Base-by-base conservation (phyloP, 2,797 vertebrate genomes). In the Steatocranus sp. region DNA sequence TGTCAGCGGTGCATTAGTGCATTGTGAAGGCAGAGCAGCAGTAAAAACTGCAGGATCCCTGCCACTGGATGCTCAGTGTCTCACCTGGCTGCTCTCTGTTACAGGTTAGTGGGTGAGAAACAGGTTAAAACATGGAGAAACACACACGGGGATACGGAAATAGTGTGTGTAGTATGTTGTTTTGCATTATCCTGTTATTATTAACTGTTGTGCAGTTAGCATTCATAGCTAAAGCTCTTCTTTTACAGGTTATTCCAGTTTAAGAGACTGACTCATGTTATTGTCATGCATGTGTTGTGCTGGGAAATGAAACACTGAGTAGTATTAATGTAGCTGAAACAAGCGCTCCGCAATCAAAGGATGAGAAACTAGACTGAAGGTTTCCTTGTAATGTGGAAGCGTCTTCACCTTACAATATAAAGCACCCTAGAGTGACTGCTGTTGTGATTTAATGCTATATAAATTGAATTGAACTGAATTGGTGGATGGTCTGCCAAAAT, bases 71-170 rank as follows among this genome's bases (percentile, higher is more conserved):
- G 20, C 8, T 43, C 3, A 74, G 68, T 27, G 43, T 11, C 25
- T 46, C 51, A 43, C 58, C 82, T 78, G 63, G 18, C 50, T 68
- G 68, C 76, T 75, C 5, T 74, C 6, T 68, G 32, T 75, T 53
- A 8, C 87, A 83, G 90, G 88, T 90, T 78, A 90, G 91, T 81
- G 50, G 18, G 11, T 11, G n/a, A 32, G 74, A 14, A 23, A 41
- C 66, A n/a, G 5, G 8, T 15, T 41, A 66, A 38, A 66, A 38
- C n/a, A 23, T 7, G 48, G 0, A 4, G 25, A 30, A 53, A 73
- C 20, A 41, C 8, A 25, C 36, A 23, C 2, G 7, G 34, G 10
- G 50, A n/a, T 43, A 15, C 1, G 1, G 23, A 30, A 70, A 30
- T 27, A 30, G 4, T 9, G 54, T 5, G 58, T 36, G 32, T 12